Evolutionary conservation across 1,140 invertebrate species (phyloP).

Genomic region (Apis laboriosa): DNA sequence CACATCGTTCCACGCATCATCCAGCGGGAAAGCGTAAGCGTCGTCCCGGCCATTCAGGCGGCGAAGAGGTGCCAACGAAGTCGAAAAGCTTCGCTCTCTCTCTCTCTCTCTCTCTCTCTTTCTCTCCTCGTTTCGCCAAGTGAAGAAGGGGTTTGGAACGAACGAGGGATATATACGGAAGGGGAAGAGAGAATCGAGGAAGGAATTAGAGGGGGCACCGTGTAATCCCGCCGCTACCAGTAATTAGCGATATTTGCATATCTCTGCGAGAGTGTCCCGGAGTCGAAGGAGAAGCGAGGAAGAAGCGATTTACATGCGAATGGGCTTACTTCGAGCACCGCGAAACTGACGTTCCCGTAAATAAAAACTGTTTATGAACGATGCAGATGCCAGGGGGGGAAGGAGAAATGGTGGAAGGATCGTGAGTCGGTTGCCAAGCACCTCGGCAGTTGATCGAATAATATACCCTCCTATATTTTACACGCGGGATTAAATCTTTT

Average conservation of each 20-base stretch:
- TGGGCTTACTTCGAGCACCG: constrained; percentile 55
- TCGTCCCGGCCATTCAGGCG: background rate
- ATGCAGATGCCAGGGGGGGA: background rate
- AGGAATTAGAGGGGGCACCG: constrained; percentile 32
- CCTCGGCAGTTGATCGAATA: background rate
- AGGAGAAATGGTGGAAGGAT: background rate
- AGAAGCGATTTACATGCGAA: constrained; percentile 78
- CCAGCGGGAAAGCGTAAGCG: background rate
- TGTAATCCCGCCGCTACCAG: constrained; percentile 73
- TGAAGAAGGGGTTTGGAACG: background rate
- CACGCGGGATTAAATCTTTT: background rate
- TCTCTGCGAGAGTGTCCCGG: constrained; percentile 63
- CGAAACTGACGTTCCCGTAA: constrained; percentile 68
- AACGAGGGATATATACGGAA: constrained; percentile 6
- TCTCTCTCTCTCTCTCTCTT: background rate
- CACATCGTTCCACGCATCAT: background rate
- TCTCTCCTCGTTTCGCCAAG: too few relatives aligned
- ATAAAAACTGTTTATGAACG: constrained; percentile 69
- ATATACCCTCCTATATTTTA: background rate
- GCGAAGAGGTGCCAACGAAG: constrained; percentile 29
- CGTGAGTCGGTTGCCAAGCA: constrained; percentile 41
- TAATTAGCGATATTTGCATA: constrained; percentile 80
- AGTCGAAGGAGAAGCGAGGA: constrained; percentile 45
- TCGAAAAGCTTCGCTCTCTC: background rate
- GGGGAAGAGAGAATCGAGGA: constrained; percentile 7